phyloP scores from a whole-genome alignment of 2,888 invertebrate species.

The Dryobota labecula region DNA sequence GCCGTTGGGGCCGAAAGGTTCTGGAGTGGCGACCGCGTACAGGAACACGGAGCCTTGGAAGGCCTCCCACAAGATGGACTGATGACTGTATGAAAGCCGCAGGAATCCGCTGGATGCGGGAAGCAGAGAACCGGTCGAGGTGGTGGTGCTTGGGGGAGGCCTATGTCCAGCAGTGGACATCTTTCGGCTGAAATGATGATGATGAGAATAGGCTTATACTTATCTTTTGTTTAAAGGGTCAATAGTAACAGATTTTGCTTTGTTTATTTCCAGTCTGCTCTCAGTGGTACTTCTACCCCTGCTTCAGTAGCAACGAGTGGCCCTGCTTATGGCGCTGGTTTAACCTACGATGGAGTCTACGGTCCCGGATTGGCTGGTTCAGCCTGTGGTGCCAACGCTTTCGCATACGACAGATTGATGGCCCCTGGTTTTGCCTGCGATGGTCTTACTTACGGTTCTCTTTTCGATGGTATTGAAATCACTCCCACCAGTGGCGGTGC shows the following conservation, averaged over 20 bases:
- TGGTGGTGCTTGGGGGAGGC: no score
- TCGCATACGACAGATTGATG: constrained; percentile 17
- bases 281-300: constrained; percentile 34
- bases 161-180: no score
- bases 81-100: no score
- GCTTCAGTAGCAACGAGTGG: constrained; percentile 25
- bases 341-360: constrained; percentile 16
- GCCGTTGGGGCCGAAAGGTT: no score
- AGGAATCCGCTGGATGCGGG: no score
- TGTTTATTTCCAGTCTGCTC: constrained; percentile 39
- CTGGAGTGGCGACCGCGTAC: no score
- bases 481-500: constrained; percentile 50
- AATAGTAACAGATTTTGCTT: not conserved
- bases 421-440: not conserved
- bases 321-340: not conserved
- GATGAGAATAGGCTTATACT: no score
- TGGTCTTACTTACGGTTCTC: not conserved
- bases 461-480: constrained; percentile 18
- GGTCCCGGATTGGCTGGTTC: constrained; percentile 2
- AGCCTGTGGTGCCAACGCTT: constrained; percentile 8
- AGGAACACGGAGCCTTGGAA: no score
- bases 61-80: no score
- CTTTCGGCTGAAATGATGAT: no score
- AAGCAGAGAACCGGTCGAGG: no score
- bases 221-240: no score